Conservation (phyloP, 2,888 invertebrate genomes). For the Heliconius cydno region DNA sequence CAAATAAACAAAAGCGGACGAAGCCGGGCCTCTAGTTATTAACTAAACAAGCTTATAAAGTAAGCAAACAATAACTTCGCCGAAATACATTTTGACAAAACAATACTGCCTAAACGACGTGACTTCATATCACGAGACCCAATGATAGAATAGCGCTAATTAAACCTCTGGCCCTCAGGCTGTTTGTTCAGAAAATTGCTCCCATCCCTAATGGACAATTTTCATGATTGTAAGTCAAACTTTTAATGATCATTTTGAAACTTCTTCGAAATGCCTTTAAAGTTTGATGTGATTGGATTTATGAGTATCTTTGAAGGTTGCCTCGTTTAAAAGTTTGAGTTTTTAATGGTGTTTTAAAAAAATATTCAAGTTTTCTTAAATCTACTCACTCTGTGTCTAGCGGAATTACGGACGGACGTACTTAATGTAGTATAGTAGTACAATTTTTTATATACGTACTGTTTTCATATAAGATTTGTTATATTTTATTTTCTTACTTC, state of each 20-base stretch:
- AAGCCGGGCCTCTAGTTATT: too few species aligned
- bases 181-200: slow-evolving; percentile 53
- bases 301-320: slow-evolving; percentile 51
- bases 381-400: neutral
- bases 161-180: slow-evolving; percentile 49
- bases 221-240: slow-evolving; percentile 57
- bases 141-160: slow-evolving; percentile 51
- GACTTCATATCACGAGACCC: slow-evolving; percentile 26
- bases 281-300: slow-evolving; percentile 57
- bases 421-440: too few species aligned
- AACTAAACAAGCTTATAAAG: neutral
- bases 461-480: neutral
- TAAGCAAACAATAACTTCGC: neutral
- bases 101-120: slow-evolving; percentile 27
- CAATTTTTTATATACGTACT: neutral
- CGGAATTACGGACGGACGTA: too few species aligned
- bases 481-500: neutral
- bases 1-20: too few species aligned
- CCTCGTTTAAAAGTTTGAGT: slow-evolving; percentile 39
- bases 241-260: slow-evolving; percentile 60
- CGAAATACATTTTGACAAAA: slow-evolving; percentile 21
- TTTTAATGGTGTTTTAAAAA: slow-evolving; percentile 34
- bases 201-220: slow-evolving; percentile 56
- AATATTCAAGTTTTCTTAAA: neutral
- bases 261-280: slow-evolving; percentile 53